phyloP scores from a whole-genome alignment of 2,113 vertebrate genomes.

The Erythrolamprus reginae region DNA sequence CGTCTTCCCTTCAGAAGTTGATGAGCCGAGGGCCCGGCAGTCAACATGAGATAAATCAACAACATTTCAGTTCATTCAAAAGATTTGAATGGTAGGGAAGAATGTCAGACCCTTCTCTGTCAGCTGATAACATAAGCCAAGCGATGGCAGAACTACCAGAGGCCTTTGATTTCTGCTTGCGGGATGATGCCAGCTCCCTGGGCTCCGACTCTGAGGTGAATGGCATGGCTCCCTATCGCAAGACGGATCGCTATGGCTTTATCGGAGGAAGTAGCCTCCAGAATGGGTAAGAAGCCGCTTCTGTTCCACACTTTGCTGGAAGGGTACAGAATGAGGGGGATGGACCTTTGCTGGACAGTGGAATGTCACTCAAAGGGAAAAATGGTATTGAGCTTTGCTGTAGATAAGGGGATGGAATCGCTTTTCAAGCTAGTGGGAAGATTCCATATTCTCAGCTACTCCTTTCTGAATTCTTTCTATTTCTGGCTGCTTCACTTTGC shows the following conservation, averaged over 20 bases:
- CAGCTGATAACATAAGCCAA: not conserved
- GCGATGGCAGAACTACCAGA: constrained; percentile 47
- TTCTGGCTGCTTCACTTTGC: not conserved
- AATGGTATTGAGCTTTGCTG: not conserved
- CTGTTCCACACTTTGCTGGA: not conserved
- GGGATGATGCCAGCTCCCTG: constrained; percentile 59
- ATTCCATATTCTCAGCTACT: not conserved
- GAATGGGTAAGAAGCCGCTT: constrained; percentile 45
- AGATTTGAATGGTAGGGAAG: not conserved
- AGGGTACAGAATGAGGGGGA: not conserved
- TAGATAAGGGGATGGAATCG: not conserved
- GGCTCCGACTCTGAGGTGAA: constrained; percentile 62
- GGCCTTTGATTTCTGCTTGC: constrained; percentile 13
- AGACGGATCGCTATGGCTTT: constrained; percentile 63
- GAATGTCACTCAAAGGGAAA: not conserved
- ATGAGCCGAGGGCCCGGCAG: not conserved
- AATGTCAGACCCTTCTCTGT: not conserved
- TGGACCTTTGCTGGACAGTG: not conserved
- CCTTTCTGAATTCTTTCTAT: not conserved
- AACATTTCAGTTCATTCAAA: not conserved
- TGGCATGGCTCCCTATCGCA: constrained; percentile 49
- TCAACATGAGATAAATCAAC: not conserved
- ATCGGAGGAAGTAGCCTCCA: constrained; percentile 51
- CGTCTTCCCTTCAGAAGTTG: not conserved
- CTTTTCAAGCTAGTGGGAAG: not conserved